A percentile compares a stretch with the other conserved stretches of the same genome.
Conservation (phyloP, 2,888 invertebrate genomes). For the Halocaridina rubra region DNA sequence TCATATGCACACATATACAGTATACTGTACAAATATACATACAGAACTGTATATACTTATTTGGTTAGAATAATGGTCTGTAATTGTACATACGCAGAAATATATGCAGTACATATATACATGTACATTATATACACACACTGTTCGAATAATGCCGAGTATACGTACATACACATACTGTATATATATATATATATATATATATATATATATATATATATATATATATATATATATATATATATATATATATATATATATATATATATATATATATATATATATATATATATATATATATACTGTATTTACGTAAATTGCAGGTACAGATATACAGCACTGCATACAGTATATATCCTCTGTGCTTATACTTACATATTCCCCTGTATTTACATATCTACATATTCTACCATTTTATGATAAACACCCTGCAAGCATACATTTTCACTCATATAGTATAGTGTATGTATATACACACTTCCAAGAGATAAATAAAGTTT, state of each 20-base stretch:
- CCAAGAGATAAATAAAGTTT: no score
- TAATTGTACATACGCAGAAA: no score
- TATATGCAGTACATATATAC: no score
- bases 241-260: conserved; percentile 31
- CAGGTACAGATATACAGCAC: not conserved
- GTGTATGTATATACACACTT: not conserved
- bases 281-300: not conserved
- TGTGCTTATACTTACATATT: not conserved
- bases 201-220: conserved; percentile 3
- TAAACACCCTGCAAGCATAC: not conserved
- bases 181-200: not conserved
- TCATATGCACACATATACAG: no score
- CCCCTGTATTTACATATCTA: not conserved
- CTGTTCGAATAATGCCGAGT: no score
- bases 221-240: conserved; percentile 9
- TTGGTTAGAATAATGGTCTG: no score
- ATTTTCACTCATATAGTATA: not conserved
- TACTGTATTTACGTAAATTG: not conserved
- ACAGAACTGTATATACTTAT: no score
- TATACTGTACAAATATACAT: no score
- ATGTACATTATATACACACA: no score
- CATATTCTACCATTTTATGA: not conserved
- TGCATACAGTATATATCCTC: not conserved
- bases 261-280: conserved; percentile 20
- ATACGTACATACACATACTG: not conserved